Evolutionary conservation across 2,888 invertebrate species (phyloP), one percentile per base, ranked within the genome.

Genomic region (Operophtera brumata): DNA sequence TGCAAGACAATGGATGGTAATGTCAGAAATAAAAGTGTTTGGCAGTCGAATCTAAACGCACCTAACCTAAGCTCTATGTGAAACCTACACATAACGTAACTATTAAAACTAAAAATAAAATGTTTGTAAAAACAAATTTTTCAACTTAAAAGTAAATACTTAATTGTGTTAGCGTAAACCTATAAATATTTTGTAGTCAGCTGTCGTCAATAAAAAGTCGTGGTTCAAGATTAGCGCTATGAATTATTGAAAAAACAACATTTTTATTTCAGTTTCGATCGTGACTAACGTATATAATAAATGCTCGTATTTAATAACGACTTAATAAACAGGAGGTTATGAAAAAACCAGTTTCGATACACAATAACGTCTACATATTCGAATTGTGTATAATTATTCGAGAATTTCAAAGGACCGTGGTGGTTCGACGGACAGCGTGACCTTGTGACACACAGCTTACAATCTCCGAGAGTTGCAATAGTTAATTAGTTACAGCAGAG

Each of bases 381-480:
- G 20, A 42, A 47, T 30, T 30, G 35, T 47, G 26, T 45, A 54
- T 47, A 43, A 32, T 45, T 26, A 40, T 13, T 12, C 36, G 14
- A 45, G 41, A 50, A 41, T 45, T 49, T 51, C 40, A 36, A 56
- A 55, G 39, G 43, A 47, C 47, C 47, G 47, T 41, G 43, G 48
- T 47, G 39, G 58, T 62, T 54, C 53, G 55, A 52, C 54, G 57
- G 54, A 62, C 54, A 48, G 14, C 0, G 25, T 57, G 63, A 59
- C 68, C 65, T 69, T 67, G 61, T 56, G 59, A 59, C 57, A 43
- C 59, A 47, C 56, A 51, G 26, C 65, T 65, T 65, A 67, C 62
- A 64, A 61, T 65, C 69, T 67, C 66, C 66, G 52, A 61, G 34
- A 47, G 48, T 60, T 51, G 25, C 43, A 39, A 39, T 39, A 28